Base-by-base conservation (phyloP, 1,140 invertebrate species). In the Zaprionus nigranus region DNA sequence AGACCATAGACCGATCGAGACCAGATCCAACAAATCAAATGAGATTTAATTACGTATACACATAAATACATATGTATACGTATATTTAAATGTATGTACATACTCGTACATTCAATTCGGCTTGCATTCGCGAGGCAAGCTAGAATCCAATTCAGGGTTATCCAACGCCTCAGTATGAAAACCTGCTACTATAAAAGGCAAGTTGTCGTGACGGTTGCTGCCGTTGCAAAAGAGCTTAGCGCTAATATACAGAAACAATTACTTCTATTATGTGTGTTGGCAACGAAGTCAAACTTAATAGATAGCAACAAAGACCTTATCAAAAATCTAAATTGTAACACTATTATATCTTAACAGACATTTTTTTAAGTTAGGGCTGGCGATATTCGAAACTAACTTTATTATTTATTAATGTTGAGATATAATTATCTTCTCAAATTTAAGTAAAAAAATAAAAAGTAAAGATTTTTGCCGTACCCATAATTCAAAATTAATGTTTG, bases 71-170 rank as follows among this genome's bases (percentile, higher is more conserved):
- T n/a, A 40, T 6, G 38, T 40, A n/a, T n/a, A 40, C 15, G 38
- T 40, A 40, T 6, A 6, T 40, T 7, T 6, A n/a, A 17, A 2
- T 13, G n/a, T 15, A 7, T 43, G n/a, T 43, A 43, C 40, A 43
- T 43, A n/a, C n/a, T n/a, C n/a, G n/a, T n/a, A 59, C 34, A 62
- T 59, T 65, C 56, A 67, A 58, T 54, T 75, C 38, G 28, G 49
- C 66, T 73, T 68, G 38, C 54, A 57, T 46, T 76, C 49, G 68
- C 30, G 53, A 79, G 40, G 28, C 49, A 24, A 68, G 43, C 53
- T 40, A 65, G 56, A 61, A 81, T 78, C 56, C 22, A 57, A 71
- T 80, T 87, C 83, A 87, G 71, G 84, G 84, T 78, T 70, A 72
- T 49, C 54, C 58, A 58, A 83, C 77, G 77, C 67, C 81, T 78